phyloP scores from a whole-genome alignment of 2,113 vertebrate species.

The Neogale vison region DNA sequence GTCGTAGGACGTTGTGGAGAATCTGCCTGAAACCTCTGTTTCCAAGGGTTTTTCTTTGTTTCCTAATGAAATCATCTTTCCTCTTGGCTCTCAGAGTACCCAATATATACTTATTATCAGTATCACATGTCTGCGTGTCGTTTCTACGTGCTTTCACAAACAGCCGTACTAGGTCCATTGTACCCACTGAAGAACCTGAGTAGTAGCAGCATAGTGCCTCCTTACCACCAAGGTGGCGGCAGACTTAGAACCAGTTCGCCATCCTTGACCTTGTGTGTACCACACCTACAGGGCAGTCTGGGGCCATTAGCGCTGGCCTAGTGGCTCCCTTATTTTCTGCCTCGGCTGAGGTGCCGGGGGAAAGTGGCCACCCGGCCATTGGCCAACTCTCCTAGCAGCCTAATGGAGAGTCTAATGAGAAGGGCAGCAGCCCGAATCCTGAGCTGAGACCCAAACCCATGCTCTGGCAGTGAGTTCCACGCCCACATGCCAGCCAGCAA shows the following conservation, averaged over 20 bases:
- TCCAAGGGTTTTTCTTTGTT: background rate
- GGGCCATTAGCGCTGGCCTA: background rate
- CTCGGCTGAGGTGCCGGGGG: background rate
- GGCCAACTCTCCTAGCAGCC: background rate
- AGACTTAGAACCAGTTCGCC: background rate
- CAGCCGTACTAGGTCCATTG: background rate
- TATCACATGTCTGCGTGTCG: background rate
- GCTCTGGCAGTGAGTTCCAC: background rate
- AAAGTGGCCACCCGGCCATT: background rate
- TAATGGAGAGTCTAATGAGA: background rate
- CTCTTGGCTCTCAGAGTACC: background rate
- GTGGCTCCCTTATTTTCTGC: background rate
- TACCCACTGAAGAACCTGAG: background rate
- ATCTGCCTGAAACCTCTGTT: background rate
- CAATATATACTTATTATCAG: background rate
- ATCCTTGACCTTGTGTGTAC: background rate
- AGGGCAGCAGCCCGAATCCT: background rate
- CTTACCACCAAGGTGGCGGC: background rate
- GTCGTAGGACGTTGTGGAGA: background rate
- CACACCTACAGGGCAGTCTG: background rate
- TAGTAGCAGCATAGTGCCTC: background rate
- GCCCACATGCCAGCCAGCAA: background rate
- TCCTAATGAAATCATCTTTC: background rate
- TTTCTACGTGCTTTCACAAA: background rate
- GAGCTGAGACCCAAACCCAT: background rate